Evolutionary conservation across 2,113 vertebrate species (phyloP).

Genomic region (Anoplopoma fimbria): DNA sequence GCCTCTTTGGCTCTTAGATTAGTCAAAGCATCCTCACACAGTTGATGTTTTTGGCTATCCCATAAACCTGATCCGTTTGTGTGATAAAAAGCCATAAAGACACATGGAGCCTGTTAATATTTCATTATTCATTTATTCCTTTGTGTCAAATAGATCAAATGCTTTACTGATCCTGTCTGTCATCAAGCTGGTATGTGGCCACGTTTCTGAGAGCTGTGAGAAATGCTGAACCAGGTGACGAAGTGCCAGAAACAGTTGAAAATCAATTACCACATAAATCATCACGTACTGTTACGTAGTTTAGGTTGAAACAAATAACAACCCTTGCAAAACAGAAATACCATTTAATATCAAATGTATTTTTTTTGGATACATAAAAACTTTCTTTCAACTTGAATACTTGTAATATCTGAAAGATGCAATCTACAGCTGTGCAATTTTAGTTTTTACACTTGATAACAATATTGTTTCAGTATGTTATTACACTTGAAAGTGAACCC

Average conservation of each 20-base stretch:
- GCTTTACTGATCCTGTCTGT: slow-evolving; percentile 45
- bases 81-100: slow-evolving; percentile 53
- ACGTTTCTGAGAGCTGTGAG: background rate
- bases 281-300: background rate
- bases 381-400: background rate
- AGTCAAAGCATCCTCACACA: slow-evolving; percentile 41
- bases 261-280: slow-evolving; percentile 43
- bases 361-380: background rate
- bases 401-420: slow-evolving; percentile 7
- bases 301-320: background rate
- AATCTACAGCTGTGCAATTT: background rate
- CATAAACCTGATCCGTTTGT: slow-evolving; percentile 61
- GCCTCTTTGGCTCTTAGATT: slow-evolving; percentile 42
- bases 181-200: slow-evolving; percentile 54
- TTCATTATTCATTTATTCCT: slow-evolving; percentile 67
- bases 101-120: slow-evolving; percentile 70
- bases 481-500: background rate
- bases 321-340: background rate
- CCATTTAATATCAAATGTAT: background rate
- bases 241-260: slow-evolving; percentile 60
- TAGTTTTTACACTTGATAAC: slow-evolving; percentile 11
- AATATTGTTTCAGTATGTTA: slow-evolving; percentile 3
- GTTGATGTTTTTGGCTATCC: slow-evolving; percentile 40
- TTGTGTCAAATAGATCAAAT: slow-evolving; percentile 34
- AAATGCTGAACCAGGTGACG: slow-evolving; percentile 64